Evolutionary conservation across 1,140 invertebrate species (phyloP), one percentile per base, ranked within the genome.

Genomic region (Condylostylus longicornis): DNA sequence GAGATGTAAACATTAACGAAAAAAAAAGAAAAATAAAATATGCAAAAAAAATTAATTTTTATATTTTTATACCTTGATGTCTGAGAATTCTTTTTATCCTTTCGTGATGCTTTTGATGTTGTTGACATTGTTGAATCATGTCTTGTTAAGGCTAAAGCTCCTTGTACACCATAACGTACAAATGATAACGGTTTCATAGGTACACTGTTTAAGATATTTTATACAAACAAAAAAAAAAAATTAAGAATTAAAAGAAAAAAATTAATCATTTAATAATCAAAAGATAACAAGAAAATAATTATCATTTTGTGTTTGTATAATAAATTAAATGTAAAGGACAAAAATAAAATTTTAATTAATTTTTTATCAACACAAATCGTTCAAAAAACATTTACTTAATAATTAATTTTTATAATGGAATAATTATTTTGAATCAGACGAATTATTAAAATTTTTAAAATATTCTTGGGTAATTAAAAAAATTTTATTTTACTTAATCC

Each of bases 1-100:
- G 7, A 7, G 7, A 25, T 25, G n/a, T 7, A 8, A 7, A 25
- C n/a, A 25, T 25, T n/a, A n/a, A n/a, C n/a, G n/a, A n/a, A n/a
- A n/a, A n/a, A n/a, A n/a, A n/a, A n/a, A n/a, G n/a, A n/a, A n/a
- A n/a, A n/a, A n/a, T n/a, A n/a, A n/a, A n/a, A n/a, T n/a, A n/a
- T n/a, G n/a, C n/a, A n/a, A 20, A 32, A 19, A n/a, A 34, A 9
- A n/a, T 25, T 25, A 25, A 8, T 25, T 25, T 25, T n/a, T 25
- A n/a, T 25, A 25, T 25, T 25, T 25, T 25, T 25, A 8, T 42
- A 61, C 58, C 58, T 60, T 49, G 58, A 60, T 41, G 58, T 55
- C 46, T 61, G 58, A 33, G 58, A 56, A 43, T 58, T 60, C 44
- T 61, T 61, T 42, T 61, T 60, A 54, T 61, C 57, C 48, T 61